Base-by-base conservation (phyloP, 92 coral and sea anemone species). In the Umimayanthus kanabou region DNA sequence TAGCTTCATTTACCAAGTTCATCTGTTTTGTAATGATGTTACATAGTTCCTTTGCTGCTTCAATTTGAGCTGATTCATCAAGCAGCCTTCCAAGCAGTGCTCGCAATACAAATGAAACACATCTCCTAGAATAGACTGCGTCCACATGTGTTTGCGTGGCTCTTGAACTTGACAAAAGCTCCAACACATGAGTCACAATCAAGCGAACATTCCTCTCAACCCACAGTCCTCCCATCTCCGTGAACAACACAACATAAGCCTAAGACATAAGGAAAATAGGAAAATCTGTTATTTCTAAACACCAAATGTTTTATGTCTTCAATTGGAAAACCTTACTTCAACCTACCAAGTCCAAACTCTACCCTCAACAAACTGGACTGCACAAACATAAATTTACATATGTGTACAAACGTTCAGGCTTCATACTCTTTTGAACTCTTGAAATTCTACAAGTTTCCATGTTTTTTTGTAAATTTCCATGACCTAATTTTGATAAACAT, bases 101-200 rank as follows among this genome's bases (percentile, higher is more conserved):
- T 26, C 98, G 94, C 50, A 97, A 78, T 81, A 97, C 93, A 88
- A 97, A 97, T 30, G 99, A 97, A 18, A 97, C 93, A 74, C 98
- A 97, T 42, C 98, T 92, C 87, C 99, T 91, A 33, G 99, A 97
- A 85, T 97, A 97, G 10, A 97, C 99, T 14, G 99, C 99, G 85
- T 97, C 99, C 13, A 97, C 99, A 66, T 97, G 99, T n/a, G 94
- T 97, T 83, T 95, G 96, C 53, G 99, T 97, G 28, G 99, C 98
- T 85, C 95, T 97, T 30, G 99, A 91, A 73, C 93, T 97, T 29
- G 98, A 95, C 7, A 97, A 93, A 11, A 97, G 98, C 73, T 97
- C 99, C 25, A 97, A 90, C 49, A 97, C 96, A 77, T 95, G 98
- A 4, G 95, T 94, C 25, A 97, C 85, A 71, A 97, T 97, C 69